These are phyloP conservation scores for Pristis pectinata DNA, from an alignment of 2,797 vertebrate genomes.

Conservation along the genomic window DNA sequence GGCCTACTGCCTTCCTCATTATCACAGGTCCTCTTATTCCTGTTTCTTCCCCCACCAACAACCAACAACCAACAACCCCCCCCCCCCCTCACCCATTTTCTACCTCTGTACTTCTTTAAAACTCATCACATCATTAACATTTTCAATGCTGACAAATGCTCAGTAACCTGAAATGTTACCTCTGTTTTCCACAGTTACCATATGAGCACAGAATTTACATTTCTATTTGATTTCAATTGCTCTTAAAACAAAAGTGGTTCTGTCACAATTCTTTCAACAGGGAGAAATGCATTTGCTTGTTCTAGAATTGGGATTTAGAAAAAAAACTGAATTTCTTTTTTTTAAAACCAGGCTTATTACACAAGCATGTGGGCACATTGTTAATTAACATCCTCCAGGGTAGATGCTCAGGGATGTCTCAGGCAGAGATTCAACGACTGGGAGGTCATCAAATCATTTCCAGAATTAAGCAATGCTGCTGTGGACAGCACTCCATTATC, in stretches of 20 bases:
- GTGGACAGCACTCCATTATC: not conserved
- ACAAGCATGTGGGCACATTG: not conserved
- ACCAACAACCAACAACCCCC: no score
- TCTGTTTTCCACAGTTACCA: no score
- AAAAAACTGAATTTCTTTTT: not conserved
- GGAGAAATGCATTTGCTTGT: not conserved
- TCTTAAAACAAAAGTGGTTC: not conserved
- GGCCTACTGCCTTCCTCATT: no score
- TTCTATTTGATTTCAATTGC: not conserved
- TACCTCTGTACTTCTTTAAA: no score
- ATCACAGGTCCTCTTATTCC: no score
- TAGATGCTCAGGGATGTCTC: not conserved
- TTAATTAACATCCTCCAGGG: not conserved
- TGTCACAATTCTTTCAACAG: not conserved
- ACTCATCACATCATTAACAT: no score
- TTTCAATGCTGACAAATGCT: no score
- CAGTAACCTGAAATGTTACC: no score
- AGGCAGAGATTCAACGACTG: not conserved
- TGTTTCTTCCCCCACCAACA: no score
- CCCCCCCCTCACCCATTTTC: no score
- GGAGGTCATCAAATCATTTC: not conserved
- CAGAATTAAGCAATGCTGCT: not conserved
- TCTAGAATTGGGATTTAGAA: not conserved
- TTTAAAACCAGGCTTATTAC: not conserved
- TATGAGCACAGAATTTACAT: no score